A percentile compares a stretch with the other conserved stretches of the same genome.
These are phyloP conservation scores for Rhynchophorus ferrugineus DNA, from an alignment of 1,140 invertebrate genomes.

Conservation along the genomic window DNA sequence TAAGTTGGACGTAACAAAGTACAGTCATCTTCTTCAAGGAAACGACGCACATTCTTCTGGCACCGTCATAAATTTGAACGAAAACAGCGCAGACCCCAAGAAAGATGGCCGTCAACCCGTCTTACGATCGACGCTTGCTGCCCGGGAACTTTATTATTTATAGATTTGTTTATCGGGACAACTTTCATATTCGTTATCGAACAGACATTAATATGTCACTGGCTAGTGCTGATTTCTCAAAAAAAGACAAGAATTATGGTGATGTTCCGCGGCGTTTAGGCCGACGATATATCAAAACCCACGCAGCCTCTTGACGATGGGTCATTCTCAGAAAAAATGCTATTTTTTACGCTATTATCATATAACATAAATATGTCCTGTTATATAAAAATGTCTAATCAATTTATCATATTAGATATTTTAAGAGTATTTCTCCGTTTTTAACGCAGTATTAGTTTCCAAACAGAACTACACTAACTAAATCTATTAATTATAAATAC, in stretches of 20 bases:
- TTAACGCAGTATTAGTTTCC: no score
- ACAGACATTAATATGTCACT: slow-evolving; percentile 29
- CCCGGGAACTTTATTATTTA: slow-evolving; percentile 26
- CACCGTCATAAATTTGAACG: not conserved
- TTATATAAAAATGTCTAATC: no score
- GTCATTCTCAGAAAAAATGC: not conserved
- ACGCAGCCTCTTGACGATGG: slow-evolving; percentile 5
- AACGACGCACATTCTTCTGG: not conserved
- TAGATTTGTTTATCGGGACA: slow-evolving; percentile 30
- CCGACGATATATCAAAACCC: slow-evolving; percentile 22
- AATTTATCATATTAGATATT: no score
- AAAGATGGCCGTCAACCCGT: slow-evolving; percentile 6
- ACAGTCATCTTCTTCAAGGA: not conserved
- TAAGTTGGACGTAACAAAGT: no score
- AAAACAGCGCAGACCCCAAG: not conserved
- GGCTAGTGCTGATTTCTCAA: slow-evolving; percentile 25
- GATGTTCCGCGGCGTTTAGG: slow-evolving; percentile 20
- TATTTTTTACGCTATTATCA: no score
- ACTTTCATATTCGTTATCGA: slow-evolving; percentile 31
- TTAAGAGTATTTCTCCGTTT: no score
- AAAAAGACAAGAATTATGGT: slow-evolving; percentile 26
- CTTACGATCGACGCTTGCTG: slow-evolving; percentile 11
- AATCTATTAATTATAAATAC: no score
- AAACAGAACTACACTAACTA: no score
- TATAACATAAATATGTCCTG: no score